Percentiles rank a stretch among this genome's conserved stretches.
Evolutionary conservation across 37 sponge, comb jelly and placozoan genomes (phyloP).

Genomic region (Agelas oroides): DNA sequence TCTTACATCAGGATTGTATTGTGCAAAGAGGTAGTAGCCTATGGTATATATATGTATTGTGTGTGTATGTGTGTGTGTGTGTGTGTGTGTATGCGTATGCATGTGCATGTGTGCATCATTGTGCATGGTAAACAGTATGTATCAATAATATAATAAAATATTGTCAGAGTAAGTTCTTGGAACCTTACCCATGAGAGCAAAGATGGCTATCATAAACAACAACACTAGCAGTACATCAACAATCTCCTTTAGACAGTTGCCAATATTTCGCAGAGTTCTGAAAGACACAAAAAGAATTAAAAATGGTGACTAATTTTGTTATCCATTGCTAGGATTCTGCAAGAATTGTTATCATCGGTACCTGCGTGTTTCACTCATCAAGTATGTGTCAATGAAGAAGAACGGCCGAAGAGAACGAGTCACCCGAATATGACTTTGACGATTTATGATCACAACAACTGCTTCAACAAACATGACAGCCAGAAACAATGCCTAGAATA

Average conservation of each 20-base stretch:
- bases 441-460: slow-evolving; percentile 25
- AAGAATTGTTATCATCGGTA: too few species aligned
- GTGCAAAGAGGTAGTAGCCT: slow-evolving; percentile 63
- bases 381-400: slow-evolving; percentile 61
- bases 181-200: slow-evolving; percentile 61
- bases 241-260: slow-evolving; percentile 53
- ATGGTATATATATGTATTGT: background rate
- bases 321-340: too few species aligned
- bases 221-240: slow-evolving; percentile 73
- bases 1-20: slow-evolving; percentile 44
- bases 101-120: background rate
- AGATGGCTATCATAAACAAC: slow-evolving; percentile 60
- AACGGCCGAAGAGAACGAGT: slow-evolving; percentile 60
- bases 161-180: background rate
- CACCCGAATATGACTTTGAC: slow-evolving; percentile 48
- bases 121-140: too few species aligned
- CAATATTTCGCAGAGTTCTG: slow-evolving; percentile 69
- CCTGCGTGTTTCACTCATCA: slow-evolving; percentile 70
- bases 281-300: background rate
- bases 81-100: too few species aligned
- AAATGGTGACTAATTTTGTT: too few species aligned
- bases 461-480: slow-evolving; percentile 58
- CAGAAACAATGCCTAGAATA: slow-evolving; percentile 34
- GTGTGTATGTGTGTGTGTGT: too few species aligned
- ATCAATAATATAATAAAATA: too few species aligned